phyloP scores from a whole-genome alignment of 1,140 invertebrate genomes.

The Drosophila orena region DNA sequence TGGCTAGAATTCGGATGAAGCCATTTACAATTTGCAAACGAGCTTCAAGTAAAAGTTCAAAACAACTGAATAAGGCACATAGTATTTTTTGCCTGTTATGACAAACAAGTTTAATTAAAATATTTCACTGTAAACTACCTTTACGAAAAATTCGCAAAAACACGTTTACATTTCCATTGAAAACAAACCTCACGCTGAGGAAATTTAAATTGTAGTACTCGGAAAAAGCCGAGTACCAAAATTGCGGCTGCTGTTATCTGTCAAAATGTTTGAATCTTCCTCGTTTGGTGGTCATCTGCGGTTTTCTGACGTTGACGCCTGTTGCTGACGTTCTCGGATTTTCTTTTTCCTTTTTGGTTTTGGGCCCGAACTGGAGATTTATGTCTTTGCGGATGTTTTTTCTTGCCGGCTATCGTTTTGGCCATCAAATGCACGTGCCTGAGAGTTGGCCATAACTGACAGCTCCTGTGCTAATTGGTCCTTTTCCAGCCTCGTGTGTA shows the following conservation, averaged over 20 bases:
- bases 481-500: not conserved
- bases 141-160: not conserved
- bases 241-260: constrained; percentile 30
- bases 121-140: not conserved
- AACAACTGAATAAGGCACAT: too few species aligned
- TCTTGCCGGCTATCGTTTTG: constrained; percentile 47
- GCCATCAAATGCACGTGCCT: constrained; percentile 73
- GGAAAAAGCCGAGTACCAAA: not conserved
- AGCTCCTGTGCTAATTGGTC: constrained; percentile 64
- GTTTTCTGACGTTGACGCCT: constrained; percentile 41
- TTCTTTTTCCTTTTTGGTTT: not conserved
- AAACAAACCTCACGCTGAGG: not conserved
- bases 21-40: not conserved
- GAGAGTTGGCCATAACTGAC: constrained; percentile 50
- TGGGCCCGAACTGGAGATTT: constrained; percentile 60
- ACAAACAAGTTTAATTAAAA: not conserved
- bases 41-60: too few species aligned
- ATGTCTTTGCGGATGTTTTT: constrained; percentile 54
- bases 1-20: not conserved
- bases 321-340: constrained; percentile 61
- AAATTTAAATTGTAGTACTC: not conserved
- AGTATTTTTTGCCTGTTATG: too few species aligned
- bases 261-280: constrained; percentile 39
- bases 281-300: constrained; percentile 34
- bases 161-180: not conserved